phyloP scores from a whole-genome alignment of 2,888 invertebrate species.

The Drosophila robusta region DNA sequence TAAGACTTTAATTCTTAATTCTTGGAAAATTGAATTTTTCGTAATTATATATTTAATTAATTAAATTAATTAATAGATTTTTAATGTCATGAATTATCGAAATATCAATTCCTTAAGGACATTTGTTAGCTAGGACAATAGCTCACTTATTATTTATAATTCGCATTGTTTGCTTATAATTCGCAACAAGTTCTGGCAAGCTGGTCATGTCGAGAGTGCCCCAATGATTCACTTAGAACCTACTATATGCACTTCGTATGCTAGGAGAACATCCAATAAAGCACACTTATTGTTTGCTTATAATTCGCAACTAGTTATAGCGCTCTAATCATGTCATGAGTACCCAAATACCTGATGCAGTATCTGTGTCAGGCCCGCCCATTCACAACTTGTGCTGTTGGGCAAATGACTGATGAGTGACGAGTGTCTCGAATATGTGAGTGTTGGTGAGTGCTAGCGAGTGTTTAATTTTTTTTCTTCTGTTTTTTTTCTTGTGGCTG shows the following conservation, averaged over 20 bases:
- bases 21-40: too few relatives aligned
- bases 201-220: background rate
- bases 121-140: too few relatives aligned
- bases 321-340: background rate
- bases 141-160: too few relatives aligned
- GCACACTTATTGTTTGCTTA: background rate
- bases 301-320: background rate
- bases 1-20: too few relatives aligned
- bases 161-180: background rate
- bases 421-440: slow-evolving; percentile 33
- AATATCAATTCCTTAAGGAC: too few relatives aligned
- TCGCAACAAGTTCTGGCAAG: background rate
- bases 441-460: background rate
- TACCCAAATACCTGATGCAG: background rate
- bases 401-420: slow-evolving; percentile 52
- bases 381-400: slow-evolving; percentile 37
- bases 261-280: too few relatives aligned
- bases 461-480: background rate
- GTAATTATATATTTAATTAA: too few relatives aligned
- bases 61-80: too few relatives aligned
- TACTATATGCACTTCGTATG: too few relatives aligned
- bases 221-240: too few relatives aligned
- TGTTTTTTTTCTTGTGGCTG: slow-evolving; percentile 9
- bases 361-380: slow-evolving; percentile 31
- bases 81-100: too few relatives aligned